Conservation (phyloP, 2,113 vertebrate species). For the Coreoperca whiteheadi region DNA sequence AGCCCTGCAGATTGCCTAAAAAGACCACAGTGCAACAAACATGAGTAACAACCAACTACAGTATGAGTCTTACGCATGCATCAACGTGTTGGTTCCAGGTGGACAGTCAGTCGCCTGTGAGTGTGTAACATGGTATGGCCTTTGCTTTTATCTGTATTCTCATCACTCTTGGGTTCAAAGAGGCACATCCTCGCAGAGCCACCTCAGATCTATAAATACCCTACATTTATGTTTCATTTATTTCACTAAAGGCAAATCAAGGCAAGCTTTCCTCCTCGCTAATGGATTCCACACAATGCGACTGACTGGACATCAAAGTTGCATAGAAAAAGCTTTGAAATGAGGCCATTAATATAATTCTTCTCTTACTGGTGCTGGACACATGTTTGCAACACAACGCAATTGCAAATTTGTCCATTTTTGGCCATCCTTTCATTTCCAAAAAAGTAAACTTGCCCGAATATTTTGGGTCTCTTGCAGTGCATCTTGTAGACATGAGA, state of each 20-base stretch:
- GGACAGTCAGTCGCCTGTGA: conserved; percentile 28
- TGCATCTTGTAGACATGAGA: conserved; percentile 9
- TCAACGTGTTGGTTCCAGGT: conserved; percentile 32
- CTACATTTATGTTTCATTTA: conserved; percentile 60
- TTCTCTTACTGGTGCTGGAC: background rate
- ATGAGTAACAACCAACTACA: background rate
- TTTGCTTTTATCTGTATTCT: conserved; percentile 37
- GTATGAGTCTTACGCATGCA: background rate
- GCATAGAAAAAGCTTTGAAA: conserved; percentile 56
- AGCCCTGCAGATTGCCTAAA: background rate
- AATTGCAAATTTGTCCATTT: background rate
- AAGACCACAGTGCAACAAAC: background rate
- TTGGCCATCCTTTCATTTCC: background rate
- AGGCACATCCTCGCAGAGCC: conserved; percentile 17
- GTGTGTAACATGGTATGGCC: background rate
- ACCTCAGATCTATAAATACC: conserved; percentile 62
- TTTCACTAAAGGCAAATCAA: conserved; percentile 57
- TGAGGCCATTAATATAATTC: conserved; percentile 54
- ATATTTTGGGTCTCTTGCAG: background rate
- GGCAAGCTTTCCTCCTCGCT: conserved; percentile 42
- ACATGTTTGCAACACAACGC: conserved; percentile 17
- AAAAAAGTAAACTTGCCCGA: conserved; percentile 17
- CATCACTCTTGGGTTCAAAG: conserved; percentile 40
- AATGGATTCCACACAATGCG: conserved; percentile 65
- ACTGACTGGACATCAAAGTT: conserved; percentile 66